phyloP scores from a whole-genome alignment of 2,113 vertebrate species.

The Macquaria ambigua region DNA sequence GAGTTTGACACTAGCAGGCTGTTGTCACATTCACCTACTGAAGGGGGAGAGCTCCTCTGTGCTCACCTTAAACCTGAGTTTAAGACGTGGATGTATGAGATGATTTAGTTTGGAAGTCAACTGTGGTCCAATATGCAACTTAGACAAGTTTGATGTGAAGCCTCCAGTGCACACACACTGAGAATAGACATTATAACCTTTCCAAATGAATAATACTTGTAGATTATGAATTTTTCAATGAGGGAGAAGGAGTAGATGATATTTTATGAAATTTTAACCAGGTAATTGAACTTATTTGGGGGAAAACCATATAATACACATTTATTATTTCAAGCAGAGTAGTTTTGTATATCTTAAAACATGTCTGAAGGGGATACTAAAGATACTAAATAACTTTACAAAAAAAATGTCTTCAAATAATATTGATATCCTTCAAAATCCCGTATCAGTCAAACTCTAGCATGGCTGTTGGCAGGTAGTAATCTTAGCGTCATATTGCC shows the following conservation, averaged over 20 bases:
- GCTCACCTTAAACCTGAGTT: neutral
- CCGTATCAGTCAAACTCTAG: neutral
- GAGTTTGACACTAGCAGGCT: neutral
- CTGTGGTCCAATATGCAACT: neutral
- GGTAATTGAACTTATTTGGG: neutral
- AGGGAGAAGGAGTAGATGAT: neutral
- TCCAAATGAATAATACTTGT: neutral
- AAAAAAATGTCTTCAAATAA: neutral
- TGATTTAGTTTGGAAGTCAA: neutral
- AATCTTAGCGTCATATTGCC: neutral
- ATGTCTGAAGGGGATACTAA: neutral
- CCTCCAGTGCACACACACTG: neutral
- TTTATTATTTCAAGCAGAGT: neutral
- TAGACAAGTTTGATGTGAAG: neutral
- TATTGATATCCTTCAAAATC: neutral
- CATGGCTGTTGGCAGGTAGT: neutral
- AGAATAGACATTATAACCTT: neutral
- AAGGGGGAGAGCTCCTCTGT: neutral
- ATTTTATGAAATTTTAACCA: neutral
- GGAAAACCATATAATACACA: neutral
- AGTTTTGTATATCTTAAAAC: neutral
- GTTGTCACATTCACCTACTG: too few relatives aligned
- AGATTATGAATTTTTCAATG: neutral
- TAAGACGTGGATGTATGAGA: neutral
- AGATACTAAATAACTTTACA: neutral